phyloP scores from a whole-genome alignment of 2,113 vertebrate species.

The Triplophysa tibetana region DNA sequence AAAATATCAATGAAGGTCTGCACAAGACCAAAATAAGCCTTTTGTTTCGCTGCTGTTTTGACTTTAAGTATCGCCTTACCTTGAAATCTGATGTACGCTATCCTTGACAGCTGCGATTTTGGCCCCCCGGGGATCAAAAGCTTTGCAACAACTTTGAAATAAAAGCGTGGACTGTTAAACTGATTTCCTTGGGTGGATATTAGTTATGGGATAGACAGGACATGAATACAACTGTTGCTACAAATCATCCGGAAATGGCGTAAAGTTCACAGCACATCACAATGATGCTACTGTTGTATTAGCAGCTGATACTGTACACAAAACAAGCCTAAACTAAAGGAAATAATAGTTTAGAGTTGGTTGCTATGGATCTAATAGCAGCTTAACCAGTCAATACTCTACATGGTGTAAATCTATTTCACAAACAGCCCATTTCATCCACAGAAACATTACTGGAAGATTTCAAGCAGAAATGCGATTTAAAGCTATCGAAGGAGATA shows the following conservation, averaged over 20 bases:
- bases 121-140: conserved; percentile 80
- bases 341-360: conserved; percentile 22
- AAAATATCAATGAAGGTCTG: conserved; percentile 11
- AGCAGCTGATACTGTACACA: not conserved
- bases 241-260: not conserved
- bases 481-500: not conserved
- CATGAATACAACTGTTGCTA: not conserved
- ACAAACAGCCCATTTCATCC: conserved; percentile 36
- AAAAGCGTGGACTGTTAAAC: conserved; percentile 52
- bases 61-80: conserved; percentile 75
- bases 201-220: not conserved
- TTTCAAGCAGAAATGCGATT: not conserved
- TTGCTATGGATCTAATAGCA: conserved; percentile 26
- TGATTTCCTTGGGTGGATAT: not conserved
- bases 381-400: not conserved
- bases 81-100: conserved; percentile 77
- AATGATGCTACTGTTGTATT: conserved; percentile 4
- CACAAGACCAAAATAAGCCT: conserved; percentile 11
- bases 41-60: not conserved
- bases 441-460: conserved; percentile 2
- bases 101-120: conserved; percentile 78
- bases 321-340: conserved; percentile 9
- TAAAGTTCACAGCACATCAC: not conserved
- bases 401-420: conserved; percentile 21
- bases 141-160: conserved; percentile 78